Conservation (phyloP, 2,113 vertebrate species). For the Hippotragus niger region DNA sequence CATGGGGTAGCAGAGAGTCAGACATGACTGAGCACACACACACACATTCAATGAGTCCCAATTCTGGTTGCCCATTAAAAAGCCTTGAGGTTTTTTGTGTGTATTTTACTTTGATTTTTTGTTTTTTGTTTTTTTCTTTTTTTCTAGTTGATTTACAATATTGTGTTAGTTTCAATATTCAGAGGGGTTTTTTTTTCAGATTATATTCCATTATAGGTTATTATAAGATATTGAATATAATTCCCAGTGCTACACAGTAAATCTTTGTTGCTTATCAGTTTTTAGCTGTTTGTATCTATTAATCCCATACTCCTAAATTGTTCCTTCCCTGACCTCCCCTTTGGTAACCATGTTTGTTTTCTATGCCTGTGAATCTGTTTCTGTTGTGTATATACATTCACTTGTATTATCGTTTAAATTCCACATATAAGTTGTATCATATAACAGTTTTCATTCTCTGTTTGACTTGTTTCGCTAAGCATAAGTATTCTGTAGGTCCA, state of each 20-base stretch:
- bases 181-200: background rate
- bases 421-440: background rate
- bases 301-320: background rate
- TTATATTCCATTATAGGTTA: background rate
- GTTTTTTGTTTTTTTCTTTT: background rate
- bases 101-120: background rate
- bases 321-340: background rate
- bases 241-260: background rate
- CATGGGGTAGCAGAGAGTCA: background rate
- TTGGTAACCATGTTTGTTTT: background rate
- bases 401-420: background rate
- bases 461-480: background rate
- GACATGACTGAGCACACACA: background rate
- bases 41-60: background rate
- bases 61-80: background rate
- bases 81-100: background rate
- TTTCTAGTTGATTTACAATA: background rate
- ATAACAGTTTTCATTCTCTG: background rate
- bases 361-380: background rate
- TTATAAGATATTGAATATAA: background rate
- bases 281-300: background rate
- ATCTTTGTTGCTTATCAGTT: background rate
- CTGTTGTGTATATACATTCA: background rate
- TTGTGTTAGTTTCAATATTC: background rate
- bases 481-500: background rate